Percentiles rank a stretch among this genome's conserved stretches.
Evolutionary conservation across 2,113 vertebrate species (phyloP).

Genomic region (Macrotis lagotis): DNA sequence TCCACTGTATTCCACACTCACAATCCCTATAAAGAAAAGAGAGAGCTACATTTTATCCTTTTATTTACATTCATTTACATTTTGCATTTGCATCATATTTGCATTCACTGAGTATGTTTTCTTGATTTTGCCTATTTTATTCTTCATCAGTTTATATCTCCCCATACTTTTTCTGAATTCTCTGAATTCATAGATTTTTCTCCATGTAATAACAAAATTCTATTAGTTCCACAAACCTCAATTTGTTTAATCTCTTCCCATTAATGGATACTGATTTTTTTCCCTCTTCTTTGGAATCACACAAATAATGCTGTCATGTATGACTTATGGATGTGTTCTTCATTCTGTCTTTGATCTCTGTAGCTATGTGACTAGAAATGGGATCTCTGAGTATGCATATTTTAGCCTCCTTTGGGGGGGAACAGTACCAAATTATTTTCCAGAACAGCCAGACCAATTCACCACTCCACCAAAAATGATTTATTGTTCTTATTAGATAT

Average conservation of each 20-base stretch:
- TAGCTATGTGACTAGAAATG: too few relatives aligned
- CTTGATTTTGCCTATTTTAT: neutral
- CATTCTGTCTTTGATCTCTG: too few relatives aligned
- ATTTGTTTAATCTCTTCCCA: neutral
- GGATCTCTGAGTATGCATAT: too few relatives aligned
- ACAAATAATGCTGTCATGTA: neutral
- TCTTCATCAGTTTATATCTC: too few relatives aligned
- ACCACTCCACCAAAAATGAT: too few relatives aligned
- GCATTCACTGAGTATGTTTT: neutral
- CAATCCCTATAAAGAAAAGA: neutral
- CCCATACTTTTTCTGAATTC: too few relatives aligned
- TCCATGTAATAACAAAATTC: neutral
- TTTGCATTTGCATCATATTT: slow-evolving; percentile 6
- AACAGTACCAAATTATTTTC: too few relatives aligned
- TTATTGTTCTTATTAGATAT: too few relatives aligned
- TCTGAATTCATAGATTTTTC: neutral
- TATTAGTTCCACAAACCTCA: neutral
- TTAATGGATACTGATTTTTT: neutral
- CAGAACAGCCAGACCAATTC: too few relatives aligned
- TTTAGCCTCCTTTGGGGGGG: too few relatives aligned
- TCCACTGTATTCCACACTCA: neutral
- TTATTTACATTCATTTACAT: neutral
- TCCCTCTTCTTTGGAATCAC: neutral
- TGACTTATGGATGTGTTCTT: too few relatives aligned
- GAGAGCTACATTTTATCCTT: neutral